Base-by-base conservation (phyloP, 2,113 vertebrate genomes). In the Anguilla rostrata region DNA sequence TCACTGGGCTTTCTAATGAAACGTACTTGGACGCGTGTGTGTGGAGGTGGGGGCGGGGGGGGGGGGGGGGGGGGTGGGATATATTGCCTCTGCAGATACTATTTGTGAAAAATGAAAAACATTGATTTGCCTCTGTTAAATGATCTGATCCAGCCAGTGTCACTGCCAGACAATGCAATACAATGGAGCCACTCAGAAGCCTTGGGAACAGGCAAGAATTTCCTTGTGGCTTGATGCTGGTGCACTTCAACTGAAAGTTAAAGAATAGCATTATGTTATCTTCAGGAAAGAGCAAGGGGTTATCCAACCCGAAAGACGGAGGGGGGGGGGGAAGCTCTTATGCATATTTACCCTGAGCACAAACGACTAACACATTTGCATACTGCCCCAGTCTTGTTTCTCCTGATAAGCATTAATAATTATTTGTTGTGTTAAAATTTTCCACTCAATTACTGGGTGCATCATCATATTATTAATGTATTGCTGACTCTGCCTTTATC, bases 381-480 rank as follows among this genome's bases (percentile, higher is more conserved):
- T 63, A 86, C 29, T 82, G 81, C 80, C 41, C 41, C 16, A 18
- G 63, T 71, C 81, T 11, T 40, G 18, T 40, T 49, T 63, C 26
- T 43, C 85, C n/a, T 1, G 22, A 41, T 16, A 81, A 43, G 49
- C 20, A 63, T 80, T 81, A 43, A 60, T 81, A 82, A 82, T 60
- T 66, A 41, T 18, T 86, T 81, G 53, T 86, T 63, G 16, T 39
- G 40, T 84, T 84, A 39, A 82, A n/a, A 66, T 82, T 75, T 82
- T 86, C 29, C 86, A 66, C 41, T 75, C 66, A 71, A 71, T 49
- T 75, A 83, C 39, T 12, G 20, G 4, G 22, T 39, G 34, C 29
- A 26, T 16, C 29, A 83, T 82, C 11, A 46, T 46, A 86, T 87
- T 83, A 83, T 83, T 53, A 83, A 83, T 79, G 29, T 39, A n/a